Percentiles rank a stretch among this genome's conserved stretches.
Conservation (phyloP, 2,113 vertebrate genomes). For the Poicephalus meyeri region DNA sequence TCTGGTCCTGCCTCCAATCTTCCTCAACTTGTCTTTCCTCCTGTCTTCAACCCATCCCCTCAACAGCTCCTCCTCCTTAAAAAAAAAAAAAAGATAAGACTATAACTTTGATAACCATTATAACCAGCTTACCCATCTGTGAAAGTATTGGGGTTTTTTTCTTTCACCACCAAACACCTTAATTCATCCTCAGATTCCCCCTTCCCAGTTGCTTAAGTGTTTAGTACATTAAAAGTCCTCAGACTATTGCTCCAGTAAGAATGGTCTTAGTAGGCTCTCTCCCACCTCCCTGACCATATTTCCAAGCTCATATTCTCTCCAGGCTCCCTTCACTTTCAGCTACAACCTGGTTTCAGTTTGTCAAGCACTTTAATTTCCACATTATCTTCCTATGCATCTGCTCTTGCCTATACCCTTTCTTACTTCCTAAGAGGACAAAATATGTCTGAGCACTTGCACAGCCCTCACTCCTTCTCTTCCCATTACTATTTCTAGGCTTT, state of each 20-base stretch:
- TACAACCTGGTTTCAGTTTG: background rate
- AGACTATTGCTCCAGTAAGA: background rate
- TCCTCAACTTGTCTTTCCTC: background rate
- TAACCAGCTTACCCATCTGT: background rate
- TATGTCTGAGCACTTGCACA: background rate
- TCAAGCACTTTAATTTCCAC: background rate
- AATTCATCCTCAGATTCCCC: background rate
- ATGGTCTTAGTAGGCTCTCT: background rate
- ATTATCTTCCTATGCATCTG: background rate
- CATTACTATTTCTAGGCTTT: background rate
- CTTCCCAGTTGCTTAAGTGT: background rate
- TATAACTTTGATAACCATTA: background rate
- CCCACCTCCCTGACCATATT: fast-evolving
- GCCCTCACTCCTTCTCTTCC: background rate
- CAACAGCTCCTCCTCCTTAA: background rate
- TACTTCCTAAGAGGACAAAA: background rate
- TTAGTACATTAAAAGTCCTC: background rate
- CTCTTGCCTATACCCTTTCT: background rate
- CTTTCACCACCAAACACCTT: background rate
- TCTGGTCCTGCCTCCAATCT: background rate
- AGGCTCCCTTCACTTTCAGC: background rate
- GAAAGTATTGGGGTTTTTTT: background rate
- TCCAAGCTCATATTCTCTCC: background rate
- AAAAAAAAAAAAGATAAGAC: background rate
- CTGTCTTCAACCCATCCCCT: background rate